Base-by-base conservation (phyloP, 1,140 invertebrate genomes). In the Schmidtea mediterranea region DNA sequence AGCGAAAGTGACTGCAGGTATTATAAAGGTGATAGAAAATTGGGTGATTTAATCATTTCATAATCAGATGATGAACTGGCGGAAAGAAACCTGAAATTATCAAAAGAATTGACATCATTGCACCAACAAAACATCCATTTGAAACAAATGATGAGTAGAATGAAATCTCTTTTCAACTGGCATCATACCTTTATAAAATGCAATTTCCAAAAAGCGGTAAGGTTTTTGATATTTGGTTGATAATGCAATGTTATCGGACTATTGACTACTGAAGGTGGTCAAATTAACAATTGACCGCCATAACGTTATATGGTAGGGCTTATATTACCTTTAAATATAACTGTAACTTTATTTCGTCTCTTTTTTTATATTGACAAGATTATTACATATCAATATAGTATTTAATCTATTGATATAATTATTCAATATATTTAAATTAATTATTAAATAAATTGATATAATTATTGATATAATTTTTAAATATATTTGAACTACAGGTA, bases 81-180 rank as follows among this genome's bases (percentile, higher is more conserved):
- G 39, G 47, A 56, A 19, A 50, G 46, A 10, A 53, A 56, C 36
- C 38, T 62, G 26, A 48, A 43, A 1, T 54, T 55, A 32, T 53
- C 57, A 6, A 56, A 61, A 21, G 52, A 56, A 24, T 47, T 62
- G 10, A 51, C 57, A 18, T 41, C 52, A 12, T 39, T 63, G 1
- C 56, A 62, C 48, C 53, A 56, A 43, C 60, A 63, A 41, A 63
- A 63, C 49, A 54, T 58, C 43, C 54, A 56, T 9, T 56, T 66
- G 37, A 59, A 54, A 48, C 53, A 54, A 1, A 43, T 62, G 12
- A 43, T 64, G 26, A 49, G 60, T 22, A 62, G 59, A 49, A 56
- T 60, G 55, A 63, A 61, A 47, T 53, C 58, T 19, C 58, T 64
- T 53, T 58, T 56, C 37, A 56, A 53, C 15, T 61, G 61, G 61